These are phyloP conservation scores for Zaprionus kolodkinae DNA, from an alignment of 1,140 invertebrate genomes.

Conservation along the genomic window DNA sequence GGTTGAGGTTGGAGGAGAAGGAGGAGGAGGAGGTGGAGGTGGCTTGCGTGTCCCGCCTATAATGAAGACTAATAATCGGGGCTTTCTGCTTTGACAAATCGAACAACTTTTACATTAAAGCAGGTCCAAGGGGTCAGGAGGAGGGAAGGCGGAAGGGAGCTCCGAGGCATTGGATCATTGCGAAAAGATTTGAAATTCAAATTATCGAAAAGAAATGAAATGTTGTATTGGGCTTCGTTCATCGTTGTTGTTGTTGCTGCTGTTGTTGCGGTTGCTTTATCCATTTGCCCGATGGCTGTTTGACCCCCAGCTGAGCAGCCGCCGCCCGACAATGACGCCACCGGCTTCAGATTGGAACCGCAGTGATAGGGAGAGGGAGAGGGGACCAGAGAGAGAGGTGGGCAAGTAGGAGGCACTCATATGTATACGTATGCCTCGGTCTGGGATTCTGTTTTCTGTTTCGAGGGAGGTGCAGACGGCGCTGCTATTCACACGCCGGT, in stretches of 20 bases:
- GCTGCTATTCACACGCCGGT: conserved; percentile 72
- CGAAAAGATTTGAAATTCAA: conserved; percentile 67
- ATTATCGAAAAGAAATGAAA: conserved; percentile 63
- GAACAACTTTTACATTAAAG: conserved; percentile 57
- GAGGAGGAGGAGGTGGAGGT: neutral
- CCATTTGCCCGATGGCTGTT: conserved; percentile 49
- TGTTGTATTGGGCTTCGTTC: conserved; percentile 23
- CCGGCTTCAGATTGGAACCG: conserved; percentile 30
- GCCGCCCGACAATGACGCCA: conserved; percentile 60
- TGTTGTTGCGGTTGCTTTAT: conserved; percentile 20
- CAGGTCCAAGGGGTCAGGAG: conserved; percentile 26
- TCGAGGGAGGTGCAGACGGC: conserved; percentile 42
- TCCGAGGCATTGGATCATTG: conserved; percentile 30
- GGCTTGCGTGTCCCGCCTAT: conserved; percentile 19
- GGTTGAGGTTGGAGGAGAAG: neutral
- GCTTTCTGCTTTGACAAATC: conserved; percentile 59
- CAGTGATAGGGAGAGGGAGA: neutral
- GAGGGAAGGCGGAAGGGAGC: neutral
- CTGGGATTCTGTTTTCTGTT: neutral
- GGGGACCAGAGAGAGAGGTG: no score
- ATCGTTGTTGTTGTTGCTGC: conserved; percentile 22
- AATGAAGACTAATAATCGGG: conserved; percentile 63
- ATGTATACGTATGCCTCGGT: neutral
- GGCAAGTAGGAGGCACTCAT: neutral
- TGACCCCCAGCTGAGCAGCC: conserved; percentile 41